Base-by-base conservation (phyloP, 2,113 vertebrate genomes). In the Saguinus imperator region DNA sequence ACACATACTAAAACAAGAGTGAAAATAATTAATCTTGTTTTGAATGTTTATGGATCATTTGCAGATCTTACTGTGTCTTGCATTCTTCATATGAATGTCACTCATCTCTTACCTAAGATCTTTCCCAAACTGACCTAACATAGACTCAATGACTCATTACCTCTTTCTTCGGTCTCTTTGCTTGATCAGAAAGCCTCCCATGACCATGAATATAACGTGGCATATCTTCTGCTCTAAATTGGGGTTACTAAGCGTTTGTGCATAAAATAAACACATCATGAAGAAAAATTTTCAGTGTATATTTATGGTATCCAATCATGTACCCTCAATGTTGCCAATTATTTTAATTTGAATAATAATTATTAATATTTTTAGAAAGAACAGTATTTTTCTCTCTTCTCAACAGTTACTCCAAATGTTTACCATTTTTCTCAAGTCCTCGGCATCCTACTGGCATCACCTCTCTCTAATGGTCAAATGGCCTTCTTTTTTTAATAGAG, bases 1-100 rank as follows among this genome's bases (percentile, higher is more conserved):
- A 87, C 40, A 96, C n/a, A 68, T 55, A 79, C 35, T 87, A 89
- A 94, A 86, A 80, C 8, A 87, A 40, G 76, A 81, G 16, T 35
- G 27, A 91, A 57, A 82, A 75, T 32, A 79, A 92, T 7, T 43
- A 83, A 23, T 48, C 1, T 48, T 68, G 87, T 77, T 84, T 66
- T 50, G 35, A 87, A 89, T 27, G 21, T 92, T 70, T 84, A 70
- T 11, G 57, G 43, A 14, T 10, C 37, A 84, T 40, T 82, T 93
- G 55, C 85, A 93, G 55, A 93, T 82, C 83, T 96, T 80, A 35
- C 5, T 80, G 10, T 82, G 10, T 80, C 64, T 80, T 73, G 35
- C 27, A 73, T 50, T 95, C 32, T 89, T 8, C 14, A 79, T 21
- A 76, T 70, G 14, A 84, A 81, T 32, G 1, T 48, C n/a, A 66